phyloP scores from a whole-genome alignment of 2,797 vertebrate genomes.

The Karalla daura region DNA sequence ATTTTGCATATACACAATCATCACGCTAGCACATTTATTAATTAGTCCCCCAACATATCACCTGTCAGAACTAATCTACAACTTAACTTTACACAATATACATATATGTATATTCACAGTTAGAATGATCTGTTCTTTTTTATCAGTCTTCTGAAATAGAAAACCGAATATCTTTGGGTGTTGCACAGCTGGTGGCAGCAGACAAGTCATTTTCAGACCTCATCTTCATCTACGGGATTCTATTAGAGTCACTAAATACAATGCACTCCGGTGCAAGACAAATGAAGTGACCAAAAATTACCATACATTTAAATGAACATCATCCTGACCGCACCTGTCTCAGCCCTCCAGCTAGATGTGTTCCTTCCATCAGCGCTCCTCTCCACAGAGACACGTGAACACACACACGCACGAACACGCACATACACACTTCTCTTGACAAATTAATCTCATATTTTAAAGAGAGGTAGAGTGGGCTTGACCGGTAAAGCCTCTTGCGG shows the following conservation, averaged over 20 bases:
- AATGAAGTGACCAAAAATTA: conserved; percentile 21
- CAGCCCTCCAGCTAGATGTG: conserved; percentile 29
- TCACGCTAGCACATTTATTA: too few species aligned
- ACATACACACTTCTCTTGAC: conserved; percentile 57
- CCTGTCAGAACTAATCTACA: too few species aligned
- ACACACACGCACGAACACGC: conserved; percentile 24
- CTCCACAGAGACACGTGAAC: conserved; percentile 13
- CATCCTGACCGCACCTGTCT: conserved; percentile 30
- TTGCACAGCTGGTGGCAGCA: background rate
- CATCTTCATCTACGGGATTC: background rate
- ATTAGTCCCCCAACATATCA: too few species aligned
- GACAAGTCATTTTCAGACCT: background rate
- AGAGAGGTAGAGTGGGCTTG: conserved; percentile 65
- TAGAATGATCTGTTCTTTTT: too few species aligned
- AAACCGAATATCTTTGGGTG: background rate
- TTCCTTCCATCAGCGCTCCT: conserved; percentile 27
- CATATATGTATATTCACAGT: too few species aligned
- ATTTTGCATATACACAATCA: background rate
- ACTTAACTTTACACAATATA: too few species aligned
- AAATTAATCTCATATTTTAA: conserved; percentile 75
- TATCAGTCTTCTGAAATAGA: background rate
- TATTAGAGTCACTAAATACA: background rate
- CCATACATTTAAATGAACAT: conserved; percentile 31
- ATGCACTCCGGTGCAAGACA: conserved; percentile 1
- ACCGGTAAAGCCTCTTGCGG: conserved; percentile 58